A percentile compares a stretch with the other conserved stretches of the same genome.
Evolutionary conservation across 2,113 vertebrate species (phyloP).

Genomic region (Pterocles orientalis): DNA sequence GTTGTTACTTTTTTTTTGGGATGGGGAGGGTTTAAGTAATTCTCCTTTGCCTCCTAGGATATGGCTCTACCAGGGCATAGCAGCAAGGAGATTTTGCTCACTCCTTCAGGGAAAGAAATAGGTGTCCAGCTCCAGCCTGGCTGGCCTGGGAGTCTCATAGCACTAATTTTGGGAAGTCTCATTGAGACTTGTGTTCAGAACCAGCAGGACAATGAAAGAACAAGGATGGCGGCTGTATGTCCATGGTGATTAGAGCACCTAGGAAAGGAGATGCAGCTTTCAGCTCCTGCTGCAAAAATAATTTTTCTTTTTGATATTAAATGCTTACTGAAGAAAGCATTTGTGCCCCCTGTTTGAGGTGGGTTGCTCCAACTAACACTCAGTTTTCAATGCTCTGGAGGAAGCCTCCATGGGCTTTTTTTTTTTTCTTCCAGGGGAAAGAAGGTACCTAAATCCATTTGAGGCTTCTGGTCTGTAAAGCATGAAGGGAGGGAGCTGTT

Average conservation of each 20-base stretch:
- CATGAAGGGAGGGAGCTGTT: background rate
- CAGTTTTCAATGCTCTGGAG: background rate
- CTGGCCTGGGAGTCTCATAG: background rate
- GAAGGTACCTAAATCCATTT: background rate
- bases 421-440: background rate
- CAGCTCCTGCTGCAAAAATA: background rate
- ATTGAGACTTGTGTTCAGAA: background rate
- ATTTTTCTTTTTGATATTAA: background rate
- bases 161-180: background rate
- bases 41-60: background rate
- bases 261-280: background rate
- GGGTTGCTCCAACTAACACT: background rate
- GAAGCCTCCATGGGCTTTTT: background rate
- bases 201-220: background rate
- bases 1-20: background rate
- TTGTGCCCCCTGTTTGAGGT: background rate
- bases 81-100: background rate
- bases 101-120: background rate
- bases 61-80: background rate
- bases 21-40: background rate
- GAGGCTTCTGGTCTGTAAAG: background rate
- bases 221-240: background rate
- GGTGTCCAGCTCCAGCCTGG: background rate
- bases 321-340: background rate
- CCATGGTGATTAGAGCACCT: background rate